These are phyloP conservation scores for Melanotaenia nigrans DNA, from an alignment of 2,797 vertebrate genomes.

Conservation along the genomic window DNA sequence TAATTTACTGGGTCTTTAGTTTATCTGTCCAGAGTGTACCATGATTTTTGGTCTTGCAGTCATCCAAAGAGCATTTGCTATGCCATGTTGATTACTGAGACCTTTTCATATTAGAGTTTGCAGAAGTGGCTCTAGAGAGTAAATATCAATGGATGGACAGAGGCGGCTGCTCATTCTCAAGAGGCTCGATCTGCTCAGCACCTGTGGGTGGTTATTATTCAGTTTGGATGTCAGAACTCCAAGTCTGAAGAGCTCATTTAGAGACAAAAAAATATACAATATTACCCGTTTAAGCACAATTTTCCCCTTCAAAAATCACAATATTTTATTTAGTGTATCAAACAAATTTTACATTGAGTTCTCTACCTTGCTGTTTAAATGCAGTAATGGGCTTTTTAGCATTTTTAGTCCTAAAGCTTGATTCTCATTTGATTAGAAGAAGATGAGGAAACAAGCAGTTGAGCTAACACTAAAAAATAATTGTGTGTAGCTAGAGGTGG, in stretches of 20 bases:
- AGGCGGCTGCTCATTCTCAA: conserved; percentile 1
- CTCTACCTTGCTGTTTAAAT: neutral
- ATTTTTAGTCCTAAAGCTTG: neutral
- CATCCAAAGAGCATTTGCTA: neutral
- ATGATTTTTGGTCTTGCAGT: conserved; percentile 1
- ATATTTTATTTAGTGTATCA: neutral
- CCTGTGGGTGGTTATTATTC: conserved; percentile 1
- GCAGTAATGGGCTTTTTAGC: neutral
- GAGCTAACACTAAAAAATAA: neutral
- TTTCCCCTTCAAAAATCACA: neutral
- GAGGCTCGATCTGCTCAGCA: conserved; percentile 5
- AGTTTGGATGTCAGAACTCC: neutral
- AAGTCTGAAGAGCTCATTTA: neutral
- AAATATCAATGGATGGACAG: conserved; percentile 11
- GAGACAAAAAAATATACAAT: neutral
- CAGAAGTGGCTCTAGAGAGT: conserved; percentile 16
- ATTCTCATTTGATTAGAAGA: neutral
- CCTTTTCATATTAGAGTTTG: conserved; percentile 14
- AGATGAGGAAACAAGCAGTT: neutral
- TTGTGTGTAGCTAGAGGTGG: neutral
- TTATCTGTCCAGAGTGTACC: conserved; percentile 4
- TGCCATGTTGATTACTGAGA: neutral
- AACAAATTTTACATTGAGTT: neutral
- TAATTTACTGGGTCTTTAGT: neutral
- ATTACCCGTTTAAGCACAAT: neutral